Base-by-base conservation (phyloP, 2,888 invertebrate genomes). In the Meiosimyza platycephala region DNA sequence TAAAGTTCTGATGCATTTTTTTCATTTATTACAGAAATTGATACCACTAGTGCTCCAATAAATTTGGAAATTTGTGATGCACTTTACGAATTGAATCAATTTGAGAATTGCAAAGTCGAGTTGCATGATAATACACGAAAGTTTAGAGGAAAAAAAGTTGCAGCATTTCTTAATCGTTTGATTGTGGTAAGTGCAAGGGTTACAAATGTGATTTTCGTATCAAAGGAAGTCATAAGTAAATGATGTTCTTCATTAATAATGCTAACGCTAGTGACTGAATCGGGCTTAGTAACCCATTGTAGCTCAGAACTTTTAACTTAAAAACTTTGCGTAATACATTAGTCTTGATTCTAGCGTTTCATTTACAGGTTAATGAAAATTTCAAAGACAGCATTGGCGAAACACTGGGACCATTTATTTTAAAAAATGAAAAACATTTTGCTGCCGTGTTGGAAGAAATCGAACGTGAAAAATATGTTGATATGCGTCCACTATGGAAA, bases 11-110 rank as follows among this genome's bases (percentile, higher is more conserved):
- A 12, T 50, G 11, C 9, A 6, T n/a, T 22, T 0, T 11, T 48
- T 11, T n/a, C 16, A 22, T 4, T 33, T 62, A 76, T 67, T 74
- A 60, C 4, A 79, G 77, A 72, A 15, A 55, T 73, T 60, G 75
- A 79, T 40, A 80, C 80, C 3, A 75, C 77, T 0, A 82, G 77
- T 67, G 82, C 84, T 5, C 79, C 80, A 0, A 83, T 83, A 1
- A 84, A 82, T 72, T 69, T 85, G 72, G 86, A 86, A 77, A 81
- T 85, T 4, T 86, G 86, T 68, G 85, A 86, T 77, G 85, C 83
- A 0, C 72, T 83, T 0, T 86, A 85, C 52, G 83, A 86, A 40
- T 71, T 84, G 2, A 86, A 86, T 50, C 78, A 79, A 62, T 85
- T 86, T 52, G 86, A 86, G 74, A 76, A 76, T 22, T 78, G 79